These are phyloP conservation scores for Pygmarrhopalites habei DNA, from an alignment of 1,140 invertebrate genomes.

Conservation along the genomic window DNA sequence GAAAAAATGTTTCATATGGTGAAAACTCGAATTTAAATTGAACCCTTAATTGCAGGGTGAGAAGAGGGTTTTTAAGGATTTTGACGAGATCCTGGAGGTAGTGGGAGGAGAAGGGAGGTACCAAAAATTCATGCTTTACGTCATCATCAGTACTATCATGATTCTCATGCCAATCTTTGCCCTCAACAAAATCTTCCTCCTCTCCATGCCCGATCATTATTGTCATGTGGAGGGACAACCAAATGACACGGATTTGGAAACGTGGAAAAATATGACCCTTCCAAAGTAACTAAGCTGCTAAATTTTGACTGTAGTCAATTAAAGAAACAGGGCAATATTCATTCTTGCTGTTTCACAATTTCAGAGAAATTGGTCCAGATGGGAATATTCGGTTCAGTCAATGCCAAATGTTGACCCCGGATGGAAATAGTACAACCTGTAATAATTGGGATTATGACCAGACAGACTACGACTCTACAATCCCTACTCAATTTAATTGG, in stretches of 20 bases:
- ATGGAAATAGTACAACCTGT: constrained; percentile 10
- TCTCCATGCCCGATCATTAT: constrained; percentile 25
- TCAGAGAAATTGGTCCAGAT: constrained; percentile 19
- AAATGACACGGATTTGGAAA: constrained; percentile 22
- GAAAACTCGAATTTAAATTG: too few species aligned
- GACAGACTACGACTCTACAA: constrained; percentile 29
- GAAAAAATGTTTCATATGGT: too few species aligned
- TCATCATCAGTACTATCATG: constrained; percentile 9
- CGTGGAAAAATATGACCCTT: constrained; percentile 30
- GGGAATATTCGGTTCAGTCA: constrained; percentile 17
- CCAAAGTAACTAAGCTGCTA: too few species aligned
- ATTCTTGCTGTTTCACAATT: not conserved
- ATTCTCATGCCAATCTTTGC: constrained; percentile 12
- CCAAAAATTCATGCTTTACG: constrained; percentile 20
- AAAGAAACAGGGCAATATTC: too few species aligned
- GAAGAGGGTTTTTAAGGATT: constrained; percentile 16
- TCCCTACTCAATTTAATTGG: constrained; percentile 33
- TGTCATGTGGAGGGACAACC: constrained; percentile 23
- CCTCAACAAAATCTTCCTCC: constrained; percentile 19
- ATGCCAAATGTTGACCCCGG: not conserved
- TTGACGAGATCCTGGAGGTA: constrained; percentile 20
- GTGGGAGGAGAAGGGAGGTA: constrained; percentile 19
- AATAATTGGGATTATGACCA: constrained; percentile 33
- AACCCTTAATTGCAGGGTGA: not conserved
- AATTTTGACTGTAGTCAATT: too few species aligned